Percentiles rank a stretch among this genome's conserved stretches.
Evolutionary conservation across 2,888 invertebrate genomes (phyloP).

Genomic region (Lepeophtheirus nordmannii): DNA sequence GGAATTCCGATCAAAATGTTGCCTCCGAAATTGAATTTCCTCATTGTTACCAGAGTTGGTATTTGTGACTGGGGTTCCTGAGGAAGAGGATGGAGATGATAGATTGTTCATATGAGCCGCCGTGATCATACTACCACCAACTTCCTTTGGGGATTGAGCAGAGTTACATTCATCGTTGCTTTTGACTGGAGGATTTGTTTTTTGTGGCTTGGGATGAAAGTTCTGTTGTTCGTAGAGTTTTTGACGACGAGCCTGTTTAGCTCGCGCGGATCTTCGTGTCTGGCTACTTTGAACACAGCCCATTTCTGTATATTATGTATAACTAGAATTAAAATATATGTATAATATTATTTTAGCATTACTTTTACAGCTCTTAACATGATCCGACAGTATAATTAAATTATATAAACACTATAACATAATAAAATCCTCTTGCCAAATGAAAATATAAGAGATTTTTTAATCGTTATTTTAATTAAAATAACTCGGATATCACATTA

Average conservation of each 20-base stretch:
- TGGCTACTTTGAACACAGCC: slow-evolving; percentile 3
- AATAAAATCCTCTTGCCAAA: not conserved
- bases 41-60: not conserved
- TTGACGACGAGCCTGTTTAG: slow-evolving; percentile 7
- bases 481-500: not conserved
- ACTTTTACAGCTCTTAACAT: no score
- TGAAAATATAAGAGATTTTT: not conserved
- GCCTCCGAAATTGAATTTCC: slow-evolving; percentile 10
- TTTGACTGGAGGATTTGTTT: not conserved
- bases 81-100: not conserved
- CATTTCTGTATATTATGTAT: not conserved
- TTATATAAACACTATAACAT: not conserved
- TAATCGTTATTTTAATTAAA: not conserved
- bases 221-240: not conserved
- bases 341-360: not conserved
- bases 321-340: not conserved
- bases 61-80: not conserved
- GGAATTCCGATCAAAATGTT: slow-evolving; percentile 22
- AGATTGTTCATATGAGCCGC: no score
- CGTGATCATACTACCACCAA: not conserved
- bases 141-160: not conserved
- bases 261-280: slow-evolving; percentile 4
- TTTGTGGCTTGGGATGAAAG: not conserved
- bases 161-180: not conserved
- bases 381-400: not conserved